A percentile compares a stretch with the other conserved stretches of the same genome.
Conservation (phyloP, 2,113 vertebrate genomes). For the Corapipo altera region DNA sequence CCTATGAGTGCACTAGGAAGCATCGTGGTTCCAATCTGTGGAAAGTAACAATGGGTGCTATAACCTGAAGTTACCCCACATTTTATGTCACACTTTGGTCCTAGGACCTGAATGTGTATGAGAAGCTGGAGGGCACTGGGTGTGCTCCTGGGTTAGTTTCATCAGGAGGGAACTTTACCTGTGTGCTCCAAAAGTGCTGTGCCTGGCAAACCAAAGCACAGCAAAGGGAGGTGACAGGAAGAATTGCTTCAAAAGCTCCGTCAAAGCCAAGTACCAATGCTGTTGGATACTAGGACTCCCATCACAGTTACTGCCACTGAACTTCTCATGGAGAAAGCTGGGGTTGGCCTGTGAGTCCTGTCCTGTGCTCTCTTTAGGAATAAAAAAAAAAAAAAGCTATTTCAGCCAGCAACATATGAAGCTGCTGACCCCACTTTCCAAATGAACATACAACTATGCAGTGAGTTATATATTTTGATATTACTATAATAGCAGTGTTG, state of each 20-base stretch:
- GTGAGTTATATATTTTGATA: neutral
- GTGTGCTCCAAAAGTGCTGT: rapidly evolving
- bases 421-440: neutral
- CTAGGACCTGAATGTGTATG: rapidly evolving
- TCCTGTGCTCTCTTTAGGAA: neutral
- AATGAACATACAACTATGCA: neutral
- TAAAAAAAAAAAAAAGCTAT: neutral
- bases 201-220: neutral
- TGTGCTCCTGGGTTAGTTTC: neutral
- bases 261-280: neutral
- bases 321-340: neutral
- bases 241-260: neutral
- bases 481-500: neutral
- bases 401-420: neutral
- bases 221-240: neutral
- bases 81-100: neutral
- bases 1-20: neutral
- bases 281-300: neutral
- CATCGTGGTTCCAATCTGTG: no score
- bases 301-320: neutral
- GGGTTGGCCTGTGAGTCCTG: neutral
- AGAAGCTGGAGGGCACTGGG: neutral
- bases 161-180: neutral
- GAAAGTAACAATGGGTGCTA: neutral
- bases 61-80: neutral